Evolutionary conservation across 2,113 vertebrate genomes (phyloP).

Genomic region (Smithornis capensis): DNA sequence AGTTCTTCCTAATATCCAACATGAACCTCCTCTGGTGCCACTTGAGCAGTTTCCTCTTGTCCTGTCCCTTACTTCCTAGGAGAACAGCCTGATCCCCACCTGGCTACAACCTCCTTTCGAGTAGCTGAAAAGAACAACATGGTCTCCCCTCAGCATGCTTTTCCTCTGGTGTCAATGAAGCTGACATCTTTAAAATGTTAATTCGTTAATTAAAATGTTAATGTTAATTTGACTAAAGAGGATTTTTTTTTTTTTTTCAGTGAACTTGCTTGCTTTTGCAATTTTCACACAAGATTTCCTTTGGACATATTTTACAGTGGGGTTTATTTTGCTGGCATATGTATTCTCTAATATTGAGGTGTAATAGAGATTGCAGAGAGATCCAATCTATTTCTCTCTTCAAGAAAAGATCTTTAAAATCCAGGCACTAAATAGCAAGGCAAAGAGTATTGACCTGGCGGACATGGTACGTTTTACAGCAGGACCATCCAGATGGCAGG

Average conservation of each 20-base stretch:
- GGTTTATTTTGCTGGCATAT: not conserved
- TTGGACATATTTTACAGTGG: not conserved
- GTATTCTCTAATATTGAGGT: not conserved
- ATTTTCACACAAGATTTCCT: not conserved
- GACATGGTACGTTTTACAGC: not conserved
- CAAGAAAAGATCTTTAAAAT: not conserved
- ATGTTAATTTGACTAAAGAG: not conserved
- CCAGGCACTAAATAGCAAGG: not conserved
- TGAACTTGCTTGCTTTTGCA: not conserved
- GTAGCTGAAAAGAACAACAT: not conserved
- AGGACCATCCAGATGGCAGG: not conserved
- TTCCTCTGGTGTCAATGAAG: not conserved
- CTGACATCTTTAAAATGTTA: not conserved
- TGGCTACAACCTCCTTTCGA: not conserved
- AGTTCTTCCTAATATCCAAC: rapidly evolving
- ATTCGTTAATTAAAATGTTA: no score
- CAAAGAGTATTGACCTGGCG: rapidly evolving
- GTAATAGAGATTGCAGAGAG: not conserved
- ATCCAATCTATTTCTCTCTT: not conserved
- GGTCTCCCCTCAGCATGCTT: not conserved
- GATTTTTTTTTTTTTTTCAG: not conserved
- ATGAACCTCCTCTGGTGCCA: not conserved
- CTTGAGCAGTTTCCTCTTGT: not conserved
- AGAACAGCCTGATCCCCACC: not conserved
- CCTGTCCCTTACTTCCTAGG: not conserved